Percentiles rank a stretch among this genome's conserved stretches.
phyloP scores from a whole-genome alignment of 2,888 invertebrate species.

The Auanema freiburgensis region DNA sequence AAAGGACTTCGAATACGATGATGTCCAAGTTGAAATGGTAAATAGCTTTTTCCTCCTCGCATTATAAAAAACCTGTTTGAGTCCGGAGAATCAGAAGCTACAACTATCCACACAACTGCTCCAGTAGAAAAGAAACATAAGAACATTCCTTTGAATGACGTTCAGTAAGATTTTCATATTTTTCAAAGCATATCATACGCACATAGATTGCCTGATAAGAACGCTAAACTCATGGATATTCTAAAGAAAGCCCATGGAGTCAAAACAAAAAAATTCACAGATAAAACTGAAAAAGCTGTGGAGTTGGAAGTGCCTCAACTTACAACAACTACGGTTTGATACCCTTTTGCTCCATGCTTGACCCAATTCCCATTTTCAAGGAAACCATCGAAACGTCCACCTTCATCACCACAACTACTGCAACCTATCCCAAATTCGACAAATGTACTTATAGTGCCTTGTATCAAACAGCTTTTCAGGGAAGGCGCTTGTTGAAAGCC shows the following conservation, averaged over 20 bases:
- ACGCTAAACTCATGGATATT: background rate
- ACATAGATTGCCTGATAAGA: no score
- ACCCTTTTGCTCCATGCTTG: background rate
- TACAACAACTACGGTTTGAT: conserved; percentile 5
- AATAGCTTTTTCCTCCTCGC: no score
- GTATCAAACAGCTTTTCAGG: conserved; percentile 58
- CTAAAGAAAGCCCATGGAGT: conserved; percentile 28
- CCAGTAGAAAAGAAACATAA: conserved; percentile 1
- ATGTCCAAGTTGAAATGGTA: conserved; percentile 16
- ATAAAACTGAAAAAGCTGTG: conserved; percentile 32
- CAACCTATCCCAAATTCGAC: conserved; percentile 54
- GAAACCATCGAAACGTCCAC: conserved; percentile 24
- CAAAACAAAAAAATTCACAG: conserved; percentile 40
- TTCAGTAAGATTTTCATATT: no score
- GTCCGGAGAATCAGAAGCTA: conserved; percentile 13
- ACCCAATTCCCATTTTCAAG: conserved; percentile 4
- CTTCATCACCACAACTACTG: conserved; percentile 31
- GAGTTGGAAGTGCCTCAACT: conserved; percentile 6
- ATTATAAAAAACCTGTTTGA: conserved; percentile 3
- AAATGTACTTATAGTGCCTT: conserved; percentile 59
- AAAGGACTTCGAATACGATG: conserved; percentile 28
- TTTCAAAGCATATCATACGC: no score
- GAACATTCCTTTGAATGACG: background rate
- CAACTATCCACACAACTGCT: conserved; percentile 1
- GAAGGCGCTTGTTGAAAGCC: conserved; percentile 37